A percentile compares a stretch with the other conserved stretches of the same genome.
Evolutionary conservation across 2,113 vertebrate species (phyloP).

Genomic region (Melanostigma gelatinosum): DNA sequence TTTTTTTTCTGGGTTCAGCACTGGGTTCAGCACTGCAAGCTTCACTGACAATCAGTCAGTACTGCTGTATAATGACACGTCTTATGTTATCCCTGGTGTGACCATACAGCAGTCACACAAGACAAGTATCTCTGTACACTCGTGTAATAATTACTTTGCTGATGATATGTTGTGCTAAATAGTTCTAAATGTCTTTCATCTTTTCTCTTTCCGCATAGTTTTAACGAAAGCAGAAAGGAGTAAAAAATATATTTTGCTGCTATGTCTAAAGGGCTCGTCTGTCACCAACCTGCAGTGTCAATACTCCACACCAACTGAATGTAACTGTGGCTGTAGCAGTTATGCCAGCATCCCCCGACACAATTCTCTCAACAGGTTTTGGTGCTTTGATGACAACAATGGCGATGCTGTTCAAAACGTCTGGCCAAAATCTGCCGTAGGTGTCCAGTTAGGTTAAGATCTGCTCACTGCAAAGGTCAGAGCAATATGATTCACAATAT

Average conservation of each 20-base stretch:
- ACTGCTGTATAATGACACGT: neutral
- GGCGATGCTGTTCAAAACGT: neutral
- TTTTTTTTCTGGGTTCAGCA: constrained; percentile 30
- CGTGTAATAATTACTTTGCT: constrained; percentile 11
- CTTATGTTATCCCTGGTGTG: constrained; percentile 12
- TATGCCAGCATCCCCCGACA: neutral
- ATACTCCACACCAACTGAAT: neutral
- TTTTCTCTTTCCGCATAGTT: neutral
- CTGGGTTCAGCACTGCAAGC: constrained; percentile 29
- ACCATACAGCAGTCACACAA: constrained; percentile 1
- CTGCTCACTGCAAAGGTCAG: neutral
- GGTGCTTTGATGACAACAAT: neutral
- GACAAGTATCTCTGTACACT: constrained; percentile 20
- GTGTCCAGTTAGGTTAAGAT: neutral
- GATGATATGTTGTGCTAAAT: neutral
- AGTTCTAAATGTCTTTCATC: constrained; percentile 17
- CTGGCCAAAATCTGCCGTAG: neutral
- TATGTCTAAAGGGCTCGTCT: neutral
- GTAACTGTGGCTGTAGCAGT: neutral
- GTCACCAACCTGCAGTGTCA: neutral
- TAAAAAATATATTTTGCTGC: neutral
- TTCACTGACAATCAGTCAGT: constrained; percentile 28
- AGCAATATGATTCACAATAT: neutral
- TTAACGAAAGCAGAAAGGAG: constrained; percentile 1
- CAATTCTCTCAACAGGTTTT: neutral